These are phyloP conservation scores for Oxyura jamaicensis DNA, from an alignment of 2,113 vertebrate genomes.

Conservation along the genomic window DNA sequence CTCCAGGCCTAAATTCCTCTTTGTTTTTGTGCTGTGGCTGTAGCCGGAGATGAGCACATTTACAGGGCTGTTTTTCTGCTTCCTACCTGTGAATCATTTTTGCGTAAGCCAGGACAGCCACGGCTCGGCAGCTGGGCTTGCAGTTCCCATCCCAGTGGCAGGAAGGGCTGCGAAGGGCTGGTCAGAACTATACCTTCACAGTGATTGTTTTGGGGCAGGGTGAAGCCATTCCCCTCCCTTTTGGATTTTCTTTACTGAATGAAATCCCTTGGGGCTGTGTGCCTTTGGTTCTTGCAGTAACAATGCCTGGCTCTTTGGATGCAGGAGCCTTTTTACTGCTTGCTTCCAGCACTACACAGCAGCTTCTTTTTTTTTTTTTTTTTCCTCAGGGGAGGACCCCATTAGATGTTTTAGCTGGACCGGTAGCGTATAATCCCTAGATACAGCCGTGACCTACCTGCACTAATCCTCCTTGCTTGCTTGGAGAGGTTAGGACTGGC, in stretches of 20 bases:
- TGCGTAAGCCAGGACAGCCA: neutral
- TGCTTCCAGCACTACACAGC: neutral
- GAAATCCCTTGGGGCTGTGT: neutral
- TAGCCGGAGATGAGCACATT: neutral
- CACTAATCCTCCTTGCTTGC: neutral
- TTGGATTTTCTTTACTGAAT: neutral
- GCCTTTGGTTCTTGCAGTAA: neutral
- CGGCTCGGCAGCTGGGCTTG: neutral
- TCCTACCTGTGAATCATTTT: neutral
- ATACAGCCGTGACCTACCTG: neutral
- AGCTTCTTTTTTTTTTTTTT: neutral
- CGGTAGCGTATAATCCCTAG: neutral
- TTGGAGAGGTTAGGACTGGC: neutral
- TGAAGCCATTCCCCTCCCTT: neutral
- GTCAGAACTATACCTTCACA: neutral
- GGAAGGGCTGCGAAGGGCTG: neutral
- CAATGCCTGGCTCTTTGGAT: neutral
- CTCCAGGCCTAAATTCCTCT: neutral
- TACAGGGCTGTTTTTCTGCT: neutral
- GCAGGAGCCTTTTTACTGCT: neutral
- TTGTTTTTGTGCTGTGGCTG: neutral
- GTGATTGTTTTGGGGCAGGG: neutral
- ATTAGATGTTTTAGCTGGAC: neutral
- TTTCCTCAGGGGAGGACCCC: neutral
- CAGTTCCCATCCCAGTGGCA: neutral